Conservation (phyloP, 2,888 invertebrate species). For the Drosophila lacicola region DNA sequence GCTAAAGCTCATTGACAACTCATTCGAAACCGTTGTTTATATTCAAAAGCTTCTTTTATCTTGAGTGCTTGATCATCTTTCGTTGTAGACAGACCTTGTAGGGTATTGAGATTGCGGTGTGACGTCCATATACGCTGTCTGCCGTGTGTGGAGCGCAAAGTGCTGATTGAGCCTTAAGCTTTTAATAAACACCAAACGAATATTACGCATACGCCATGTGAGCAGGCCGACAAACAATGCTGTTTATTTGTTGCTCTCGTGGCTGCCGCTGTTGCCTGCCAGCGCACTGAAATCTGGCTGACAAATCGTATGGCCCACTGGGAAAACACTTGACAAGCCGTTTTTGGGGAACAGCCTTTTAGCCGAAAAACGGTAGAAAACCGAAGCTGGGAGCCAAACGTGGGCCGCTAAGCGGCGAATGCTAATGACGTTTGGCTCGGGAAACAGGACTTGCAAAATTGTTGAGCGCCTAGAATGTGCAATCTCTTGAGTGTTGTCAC, state of each 20-base stretch:
- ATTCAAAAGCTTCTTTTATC: too few species aligned
- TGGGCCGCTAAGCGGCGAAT: constrained; percentile 28
- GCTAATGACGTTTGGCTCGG: constrained; percentile 51
- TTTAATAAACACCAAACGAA: constrained; percentile 51
- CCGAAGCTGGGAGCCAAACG: background rate
- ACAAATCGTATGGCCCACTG: constrained; percentile 46
- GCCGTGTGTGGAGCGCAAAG: constrained; percentile 19
- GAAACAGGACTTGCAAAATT: constrained; percentile 39
- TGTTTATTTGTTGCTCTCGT: constrained; percentile 19
- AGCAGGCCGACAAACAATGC: constrained; percentile 24
- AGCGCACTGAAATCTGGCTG: constrained; percentile 29
- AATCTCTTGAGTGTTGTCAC: constrained; percentile 47
- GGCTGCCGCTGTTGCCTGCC: constrained; percentile 10
- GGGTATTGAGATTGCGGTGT: constrained; percentile 16
- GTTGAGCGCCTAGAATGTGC: constrained; percentile 42
- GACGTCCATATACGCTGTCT: background rate
- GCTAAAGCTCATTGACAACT: too few species aligned
- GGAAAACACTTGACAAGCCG: constrained; percentile 27
- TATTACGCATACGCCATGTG: constrained; percentile 51
- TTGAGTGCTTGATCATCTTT: too few species aligned
- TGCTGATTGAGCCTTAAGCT: constrained; percentile 53
- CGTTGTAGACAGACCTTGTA: background rate
- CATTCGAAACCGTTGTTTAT: too few species aligned
- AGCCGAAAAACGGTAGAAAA: too few species aligned
- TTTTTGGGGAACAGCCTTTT: constrained; percentile 7